Percentiles rank a stretch among this genome's conserved stretches.
Conservation (phyloP, 2,113 vertebrate genomes). For the Sphaerodactylus townsendi region DNA sequence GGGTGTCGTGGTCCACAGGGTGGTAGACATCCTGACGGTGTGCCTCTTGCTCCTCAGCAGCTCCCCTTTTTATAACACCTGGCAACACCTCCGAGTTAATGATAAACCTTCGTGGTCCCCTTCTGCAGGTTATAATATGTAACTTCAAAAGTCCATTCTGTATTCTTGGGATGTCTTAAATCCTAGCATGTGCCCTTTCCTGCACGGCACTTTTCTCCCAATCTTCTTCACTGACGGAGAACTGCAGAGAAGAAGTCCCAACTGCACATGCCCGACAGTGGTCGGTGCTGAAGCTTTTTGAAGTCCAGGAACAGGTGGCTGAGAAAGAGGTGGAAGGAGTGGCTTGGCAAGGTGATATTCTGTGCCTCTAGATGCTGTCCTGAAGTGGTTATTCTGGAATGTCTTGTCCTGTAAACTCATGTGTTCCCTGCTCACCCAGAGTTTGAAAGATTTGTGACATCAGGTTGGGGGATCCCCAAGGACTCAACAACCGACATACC, state of each 20-base stretch:
- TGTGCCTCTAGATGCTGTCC: slow-evolving; percentile 26
- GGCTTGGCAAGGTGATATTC: slow-evolving; percentile 30
- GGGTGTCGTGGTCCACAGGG: not conserved
- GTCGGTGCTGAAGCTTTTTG: slow-evolving; percentile 50
- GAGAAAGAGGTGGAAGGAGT: slow-evolving; percentile 58
- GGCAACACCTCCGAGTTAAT: slow-evolving; percentile 68
- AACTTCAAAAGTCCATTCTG: slow-evolving; percentile 61
- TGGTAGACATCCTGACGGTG: slow-evolving; percentile 33
- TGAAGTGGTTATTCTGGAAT: slow-evolving; percentile 62
- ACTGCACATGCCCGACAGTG: slow-evolving; percentile 22
- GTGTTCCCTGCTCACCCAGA: slow-evolving; percentile 35
- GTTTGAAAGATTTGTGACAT: slow-evolving; percentile 29
- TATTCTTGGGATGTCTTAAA: slow-evolving; percentile 31
- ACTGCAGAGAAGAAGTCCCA: not conserved
- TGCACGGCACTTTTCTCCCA: not conserved
- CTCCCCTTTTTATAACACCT: slow-evolving; percentile 60
- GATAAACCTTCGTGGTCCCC: slow-evolving; percentile 64
- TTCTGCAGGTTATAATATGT: slow-evolving; percentile 50
- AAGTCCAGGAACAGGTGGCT: slow-evolving; percentile 44
- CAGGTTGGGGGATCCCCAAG: slow-evolving; percentile 47
- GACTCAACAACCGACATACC: slow-evolving; percentile 25
- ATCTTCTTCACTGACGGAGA: not conserved
- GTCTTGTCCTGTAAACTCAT: slow-evolving; percentile 45
- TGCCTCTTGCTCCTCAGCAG: slow-evolving; percentile 18
- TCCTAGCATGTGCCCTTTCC: slow-evolving; percentile 20